Evolutionary conservation across 2,888 invertebrate genomes (phyloP), one percentile per base, ranked within the genome.

Genomic region (Phragmatobia fuliginosa): DNA sequence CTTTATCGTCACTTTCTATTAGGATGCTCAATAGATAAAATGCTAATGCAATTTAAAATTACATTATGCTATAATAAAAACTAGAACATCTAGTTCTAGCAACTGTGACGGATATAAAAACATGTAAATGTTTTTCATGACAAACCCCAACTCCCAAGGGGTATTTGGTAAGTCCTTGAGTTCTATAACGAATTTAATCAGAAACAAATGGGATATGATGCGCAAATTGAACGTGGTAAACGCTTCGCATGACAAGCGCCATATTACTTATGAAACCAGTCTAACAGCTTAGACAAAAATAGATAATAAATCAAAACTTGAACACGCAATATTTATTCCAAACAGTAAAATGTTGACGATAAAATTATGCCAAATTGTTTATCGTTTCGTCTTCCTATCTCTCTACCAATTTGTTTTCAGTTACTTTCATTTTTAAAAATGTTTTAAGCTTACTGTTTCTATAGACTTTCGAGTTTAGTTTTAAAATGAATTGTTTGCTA

Each of bases 191-290:
- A 61, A 38, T 28, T 25, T 61, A 38, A 38, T 38, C 38, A 33
- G 14, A 62, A 28, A 25, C 16, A 10, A 38, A 56, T 56, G 16
- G 28, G 10, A 36, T 14, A 61, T 61, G 25, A 25, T 61, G 8
- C 18, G 4, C 2, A 62, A 38, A 28, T 18, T 10, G 18, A 62
- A 62, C 36, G 61, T 28, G 25, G 25, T n/a, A 38, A 25, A 16
- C 61, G 38, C 38, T 62, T 38, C 38, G 18, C 38, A 62, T 62
- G 16, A 36, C 38, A 62, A 62, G 16, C n/a, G 18, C n/a, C 25
- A 8, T 38, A 25, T 61, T 25, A 61, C 38, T 33, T 38, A 38
- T 36, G 8, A 16, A 38, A 25, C 11, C n/a, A 14, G 33, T 33
- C 18, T 32, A 60, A n/a, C n/a, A n/a, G 5, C 18, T 8, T 36